These are phyloP conservation scores for Macrosiphum euphorbiae DNA, from an alignment of 2,888 invertebrate species.

Conservation along the genomic window DNA sequence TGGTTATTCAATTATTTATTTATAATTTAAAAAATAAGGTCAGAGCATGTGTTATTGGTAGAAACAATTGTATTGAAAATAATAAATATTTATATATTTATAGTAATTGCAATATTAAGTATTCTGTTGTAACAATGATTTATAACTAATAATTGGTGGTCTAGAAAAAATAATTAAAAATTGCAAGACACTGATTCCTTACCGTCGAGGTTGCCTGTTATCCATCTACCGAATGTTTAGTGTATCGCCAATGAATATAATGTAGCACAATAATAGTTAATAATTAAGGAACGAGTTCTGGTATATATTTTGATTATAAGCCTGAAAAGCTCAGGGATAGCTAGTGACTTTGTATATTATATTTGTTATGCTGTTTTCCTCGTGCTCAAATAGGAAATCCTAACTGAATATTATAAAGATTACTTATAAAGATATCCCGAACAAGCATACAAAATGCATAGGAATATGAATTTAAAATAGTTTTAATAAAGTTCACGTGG, in stretches of 20 bases:
- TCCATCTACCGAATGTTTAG: neutral
- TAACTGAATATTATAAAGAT: neutral
- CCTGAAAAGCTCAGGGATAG: conserved; percentile 15
- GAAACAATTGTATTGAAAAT: neutral
- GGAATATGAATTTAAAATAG: neutral
- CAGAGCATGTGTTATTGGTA: neutral
- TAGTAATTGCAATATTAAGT: neutral
- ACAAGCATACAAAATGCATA: neutral
- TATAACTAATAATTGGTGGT: neutral
- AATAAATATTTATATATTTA: neutral
- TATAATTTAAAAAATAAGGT: neutral
- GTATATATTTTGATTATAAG: conserved; percentile 5
- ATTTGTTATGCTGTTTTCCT: conserved; percentile 29
- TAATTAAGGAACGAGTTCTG: neutral
- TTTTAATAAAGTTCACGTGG: neutral
- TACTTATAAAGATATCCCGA: neutral
- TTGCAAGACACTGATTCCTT: neutral
- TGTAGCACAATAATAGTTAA: neutral
- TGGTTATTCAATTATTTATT: neutral
- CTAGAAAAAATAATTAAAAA: neutral
- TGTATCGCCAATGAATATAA: neutral
- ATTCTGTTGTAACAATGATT: conserved; percentile 10
- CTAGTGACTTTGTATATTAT: neutral
- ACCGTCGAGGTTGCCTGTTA: neutral
- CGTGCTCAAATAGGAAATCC: neutral